Evolutionary conservation across 2,888 invertebrate species (phyloP), one percentile per base, ranked within the genome.

Genomic region (Steinernema hermaphroditum): DNA sequence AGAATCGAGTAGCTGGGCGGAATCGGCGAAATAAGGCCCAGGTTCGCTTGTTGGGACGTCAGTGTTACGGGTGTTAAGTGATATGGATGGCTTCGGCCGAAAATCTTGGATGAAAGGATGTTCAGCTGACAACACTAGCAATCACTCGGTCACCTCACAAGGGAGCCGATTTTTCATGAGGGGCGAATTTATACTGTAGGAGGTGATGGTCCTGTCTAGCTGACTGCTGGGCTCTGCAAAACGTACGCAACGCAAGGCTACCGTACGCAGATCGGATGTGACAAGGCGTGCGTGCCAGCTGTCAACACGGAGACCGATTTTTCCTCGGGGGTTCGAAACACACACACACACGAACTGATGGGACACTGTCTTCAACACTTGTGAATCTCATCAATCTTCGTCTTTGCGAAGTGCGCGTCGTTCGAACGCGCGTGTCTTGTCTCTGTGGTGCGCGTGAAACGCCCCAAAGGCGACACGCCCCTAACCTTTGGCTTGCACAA

Each of bases 321-420:
- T 62, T 62, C 62, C 27, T 62, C 29, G 62, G 62, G 46, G 62
- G 62, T 62, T 62, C 62, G 62, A 62, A 62, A 62, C 62, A 62
- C 62, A 62, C 62, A 62, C 62, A 62, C 62, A 62, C 62, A 34
- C 62, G 34, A 62, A 62, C 62, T 62, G 62, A 62, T 62, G 62
- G 29, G 62, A 62, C 62, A 62, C 32, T 62, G 62, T 62, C 62
- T 62, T 32, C 62, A 62, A 62, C 62, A 62, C 62, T 62, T 62
- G 62, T 62, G 62, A 62, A 62, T 62, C 62, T 62, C 62, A 62
- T 62, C 62, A 62, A 62, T 62, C 62, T 62, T 62, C 62, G 62
- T 62, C 62, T 62, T 62, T 32, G 32, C 62, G 62, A 62, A 62
- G 62, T 62, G 62, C 62, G 62, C 62, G 62, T 62, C 62, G 62